Conservation (phyloP, 2,113 vertebrate species). For the Phrynosoma blainvillii region DNA sequence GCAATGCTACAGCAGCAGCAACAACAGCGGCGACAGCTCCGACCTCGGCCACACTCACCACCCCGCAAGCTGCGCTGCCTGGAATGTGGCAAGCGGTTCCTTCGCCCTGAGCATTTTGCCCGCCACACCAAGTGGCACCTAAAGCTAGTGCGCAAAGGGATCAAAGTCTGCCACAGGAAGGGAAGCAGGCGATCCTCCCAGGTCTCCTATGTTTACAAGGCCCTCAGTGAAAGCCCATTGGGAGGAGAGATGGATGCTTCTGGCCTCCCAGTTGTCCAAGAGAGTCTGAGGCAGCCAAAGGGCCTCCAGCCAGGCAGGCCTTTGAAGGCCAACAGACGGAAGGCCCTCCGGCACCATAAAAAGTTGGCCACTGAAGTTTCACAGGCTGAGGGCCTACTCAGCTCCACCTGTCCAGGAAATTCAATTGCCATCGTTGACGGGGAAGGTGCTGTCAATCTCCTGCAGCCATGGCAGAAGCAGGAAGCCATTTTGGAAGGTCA, state of each 20-base stretch:
- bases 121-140: slow-evolving; percentile 51
- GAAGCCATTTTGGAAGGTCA: slow-evolving; percentile 11
- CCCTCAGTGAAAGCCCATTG: not conserved
- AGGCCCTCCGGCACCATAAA: not conserved
- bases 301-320: not conserved
- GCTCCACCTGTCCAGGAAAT: not conserved
- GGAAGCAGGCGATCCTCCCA: not conserved
- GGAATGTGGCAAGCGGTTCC: slow-evolving; percentile 42
- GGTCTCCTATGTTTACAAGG: slow-evolving; percentile 9
- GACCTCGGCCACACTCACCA: not conserved
- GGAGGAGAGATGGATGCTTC: rapidly evolving
- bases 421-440: slow-evolving; percentile 6
- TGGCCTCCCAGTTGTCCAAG: not conserved
- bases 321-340: not conserved
- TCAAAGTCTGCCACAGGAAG: slow-evolving; percentile 3
- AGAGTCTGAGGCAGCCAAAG: not conserved
- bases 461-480: slow-evolving; percentile 34
- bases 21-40: not conserved
- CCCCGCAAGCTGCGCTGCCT: slow-evolving; percentile 37
- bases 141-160: slow-evolving; percentile 25
- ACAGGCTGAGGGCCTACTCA: not conserved
- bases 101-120: not conserved
- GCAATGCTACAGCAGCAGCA: not conserved
- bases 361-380: rapidly evolving
- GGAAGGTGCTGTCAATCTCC: not conserved